Percentiles rank a stretch among this genome's conserved stretches.
These are phyloP conservation scores for Danio jaintianensis DNA, from an alignment of 2,797 vertebrate genomes.

Conservation along the genomic window DNA sequence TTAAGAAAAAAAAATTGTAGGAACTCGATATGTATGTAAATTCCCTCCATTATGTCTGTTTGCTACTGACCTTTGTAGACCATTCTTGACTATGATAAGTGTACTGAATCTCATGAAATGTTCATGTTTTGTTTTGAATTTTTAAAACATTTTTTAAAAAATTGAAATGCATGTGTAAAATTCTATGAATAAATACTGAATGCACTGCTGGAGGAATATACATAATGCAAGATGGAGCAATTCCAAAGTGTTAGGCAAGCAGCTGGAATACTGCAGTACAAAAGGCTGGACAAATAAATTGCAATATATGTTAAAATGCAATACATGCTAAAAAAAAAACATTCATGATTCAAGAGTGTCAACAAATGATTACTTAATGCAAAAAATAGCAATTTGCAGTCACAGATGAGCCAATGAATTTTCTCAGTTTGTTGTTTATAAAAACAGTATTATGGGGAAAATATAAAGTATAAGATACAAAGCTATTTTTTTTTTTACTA, in stretches of 20 bases:
- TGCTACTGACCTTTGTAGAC: slow-evolving; percentile 24
- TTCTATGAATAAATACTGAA: slow-evolving; percentile 26
- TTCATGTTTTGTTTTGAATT: slow-evolving; percentile 13
- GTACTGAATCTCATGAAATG: slow-evolving; percentile 31
- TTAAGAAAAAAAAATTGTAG: slow-evolving; percentile 1
- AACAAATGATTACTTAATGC: background rate
- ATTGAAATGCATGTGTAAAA: slow-evolving; percentile 6
- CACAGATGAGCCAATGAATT: background rate
- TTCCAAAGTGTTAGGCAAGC: background rate
- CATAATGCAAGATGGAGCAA: background rate
- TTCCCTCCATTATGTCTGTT: slow-evolving; percentile 18
- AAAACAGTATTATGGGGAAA: background rate
- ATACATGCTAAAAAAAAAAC: background rate
- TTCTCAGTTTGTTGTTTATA: background rate
- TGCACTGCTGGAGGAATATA: slow-evolving; percentile 6
- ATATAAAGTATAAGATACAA: background rate
- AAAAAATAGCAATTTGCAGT: background rate
- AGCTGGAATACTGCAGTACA: background rate
- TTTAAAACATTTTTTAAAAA: background rate
- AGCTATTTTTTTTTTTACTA: background rate
- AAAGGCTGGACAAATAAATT: background rate
- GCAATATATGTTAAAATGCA: background rate
- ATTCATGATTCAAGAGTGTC: background rate
- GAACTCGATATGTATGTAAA: slow-evolving; percentile 49
- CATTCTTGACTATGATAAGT: slow-evolving; percentile 44